Evolutionary conservation across 2,113 vertebrate genomes (phyloP).

Genomic region (Eulemur macaco): DNA sequence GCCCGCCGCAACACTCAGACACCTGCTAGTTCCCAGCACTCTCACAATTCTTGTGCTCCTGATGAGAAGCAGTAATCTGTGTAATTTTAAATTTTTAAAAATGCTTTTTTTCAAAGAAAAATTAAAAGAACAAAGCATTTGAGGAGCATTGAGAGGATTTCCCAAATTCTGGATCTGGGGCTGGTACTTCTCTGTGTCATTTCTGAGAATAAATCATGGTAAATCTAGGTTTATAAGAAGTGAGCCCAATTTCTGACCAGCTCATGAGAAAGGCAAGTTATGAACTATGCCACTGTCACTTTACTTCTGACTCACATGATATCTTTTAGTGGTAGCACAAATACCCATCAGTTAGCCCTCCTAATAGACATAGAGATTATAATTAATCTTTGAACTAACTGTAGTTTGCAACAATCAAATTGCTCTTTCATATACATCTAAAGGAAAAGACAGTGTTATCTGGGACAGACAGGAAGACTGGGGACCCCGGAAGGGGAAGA

Average conservation of each 20-base stretch:
- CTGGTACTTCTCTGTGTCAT: background rate
- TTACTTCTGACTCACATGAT: background rate
- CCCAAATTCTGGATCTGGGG: background rate
- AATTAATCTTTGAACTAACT: background rate
- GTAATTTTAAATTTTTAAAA: background rate
- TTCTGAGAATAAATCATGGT: background rate
- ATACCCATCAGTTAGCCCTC: background rate
- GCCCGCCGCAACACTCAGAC: background rate
- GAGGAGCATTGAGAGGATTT: background rate
- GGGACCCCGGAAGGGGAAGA: background rate
- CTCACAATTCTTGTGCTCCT: background rate
- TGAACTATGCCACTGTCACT: background rate
- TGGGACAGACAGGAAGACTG: background rate
- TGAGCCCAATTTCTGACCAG: background rate
- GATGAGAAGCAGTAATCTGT: background rate
- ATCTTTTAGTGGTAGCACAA: background rate
- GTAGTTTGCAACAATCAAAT: background rate
- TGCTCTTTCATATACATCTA: background rate
- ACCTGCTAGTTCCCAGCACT: background rate
- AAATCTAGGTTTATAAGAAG: background rate
- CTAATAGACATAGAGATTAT: background rate
- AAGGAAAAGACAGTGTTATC: background rate
- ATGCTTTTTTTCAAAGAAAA: background rate
- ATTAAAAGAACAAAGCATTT: background rate
- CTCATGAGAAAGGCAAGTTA: background rate